Percentiles rank a stretch among this genome's conserved stretches.
phyloP scores from a whole-genome alignment of 2,113 vertebrate genomes.

The Nipponia nippon region DNA sequence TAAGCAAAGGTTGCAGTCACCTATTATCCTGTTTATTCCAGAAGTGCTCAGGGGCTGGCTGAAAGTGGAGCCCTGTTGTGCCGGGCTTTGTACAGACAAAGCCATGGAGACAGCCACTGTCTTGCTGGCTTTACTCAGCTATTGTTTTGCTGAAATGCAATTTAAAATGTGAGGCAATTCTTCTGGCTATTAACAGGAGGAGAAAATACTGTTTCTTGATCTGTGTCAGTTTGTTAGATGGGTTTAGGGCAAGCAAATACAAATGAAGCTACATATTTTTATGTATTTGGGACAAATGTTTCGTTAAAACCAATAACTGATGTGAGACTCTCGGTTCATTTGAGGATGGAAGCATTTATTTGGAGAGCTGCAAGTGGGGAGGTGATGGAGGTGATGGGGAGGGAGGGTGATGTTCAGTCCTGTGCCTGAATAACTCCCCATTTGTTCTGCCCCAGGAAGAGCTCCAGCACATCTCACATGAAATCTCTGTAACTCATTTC shows the following conservation, averaged over 20 bases:
- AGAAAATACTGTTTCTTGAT: not conserved
- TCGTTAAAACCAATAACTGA: not conserved
- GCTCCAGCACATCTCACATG: not conserved
- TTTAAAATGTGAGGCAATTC: constrained; percentile 13
- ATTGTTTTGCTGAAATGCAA: constrained; percentile 41
- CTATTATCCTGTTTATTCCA: constrained; percentile 33
- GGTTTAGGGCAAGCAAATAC: not conserved
- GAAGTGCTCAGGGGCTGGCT: constrained; percentile 16
- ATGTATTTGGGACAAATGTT: not conserved
- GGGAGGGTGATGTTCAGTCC: not conserved
- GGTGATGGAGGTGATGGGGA: not conserved
- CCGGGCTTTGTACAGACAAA: not conserved
- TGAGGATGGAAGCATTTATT: not conserved
- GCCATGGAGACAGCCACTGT: not conserved
- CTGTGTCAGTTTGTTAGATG: not conserved
- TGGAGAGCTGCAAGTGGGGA: not conserved
- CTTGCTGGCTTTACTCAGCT: not conserved
- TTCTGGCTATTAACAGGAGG: not conserved
- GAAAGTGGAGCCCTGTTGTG: constrained; percentile 1
- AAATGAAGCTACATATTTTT: not conserved
- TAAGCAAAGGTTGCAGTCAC: constrained; percentile 41
- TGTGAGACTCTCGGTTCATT: not conserved
- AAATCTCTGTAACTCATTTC: not conserved
- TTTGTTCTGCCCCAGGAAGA: not conserved
- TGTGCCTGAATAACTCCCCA: not conserved